Conservation (phyloP, 1,140 invertebrate genomes). For the Drosophila ambigua region DNA sequence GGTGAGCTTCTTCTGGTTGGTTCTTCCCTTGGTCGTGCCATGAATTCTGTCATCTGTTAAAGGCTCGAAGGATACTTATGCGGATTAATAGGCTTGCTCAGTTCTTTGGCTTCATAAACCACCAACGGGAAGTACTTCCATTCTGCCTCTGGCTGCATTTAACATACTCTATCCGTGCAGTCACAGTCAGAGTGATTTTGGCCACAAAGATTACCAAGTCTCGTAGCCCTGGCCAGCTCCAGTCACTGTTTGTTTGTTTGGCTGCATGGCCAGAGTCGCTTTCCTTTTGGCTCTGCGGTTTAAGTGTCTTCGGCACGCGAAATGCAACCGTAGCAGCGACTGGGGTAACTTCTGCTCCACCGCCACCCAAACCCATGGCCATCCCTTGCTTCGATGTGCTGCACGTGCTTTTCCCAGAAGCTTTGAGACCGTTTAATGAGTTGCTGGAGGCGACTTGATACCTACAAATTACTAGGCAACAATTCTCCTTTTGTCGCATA, state of each 20-base stretch:
- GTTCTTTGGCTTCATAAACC: too few relatives aligned
- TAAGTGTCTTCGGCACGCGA: conserved; percentile 83
- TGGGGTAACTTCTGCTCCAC: conserved; percentile 24
- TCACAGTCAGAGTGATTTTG: background rate
- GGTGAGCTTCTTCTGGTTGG: too few relatives aligned
- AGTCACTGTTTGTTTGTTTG: conserved; percentile 41
- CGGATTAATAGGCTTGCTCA: too few relatives aligned
- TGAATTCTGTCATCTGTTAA: too few relatives aligned
- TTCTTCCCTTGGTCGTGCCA: too few relatives aligned
- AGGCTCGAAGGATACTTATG: too few relatives aligned
- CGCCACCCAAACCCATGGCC: conserved; percentile 12
- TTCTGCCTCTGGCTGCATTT: too few relatives aligned
- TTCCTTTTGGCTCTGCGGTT: conserved; percentile 67
- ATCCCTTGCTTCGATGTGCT: conserved; percentile 29
- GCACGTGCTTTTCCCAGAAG: conserved; percentile 58
- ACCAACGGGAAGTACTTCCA: too few relatives aligned
- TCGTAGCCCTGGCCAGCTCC: conserved; percentile 31
- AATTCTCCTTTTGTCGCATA: conserved; percentile 35
- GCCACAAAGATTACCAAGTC: background rate
- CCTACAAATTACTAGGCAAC: conserved; percentile 39
- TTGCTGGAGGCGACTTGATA: conserved; percentile 28
- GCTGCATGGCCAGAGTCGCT: conserved; percentile 27
- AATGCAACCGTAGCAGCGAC: conserved; percentile 53
- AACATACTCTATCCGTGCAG: too few relatives aligned
- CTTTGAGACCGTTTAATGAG: conserved; percentile 68